A percentile compares a stretch with the other conserved stretches of the same genome.
Conservation (phyloP, 2,113 vertebrate species). For the Ursus arctos region DNA sequence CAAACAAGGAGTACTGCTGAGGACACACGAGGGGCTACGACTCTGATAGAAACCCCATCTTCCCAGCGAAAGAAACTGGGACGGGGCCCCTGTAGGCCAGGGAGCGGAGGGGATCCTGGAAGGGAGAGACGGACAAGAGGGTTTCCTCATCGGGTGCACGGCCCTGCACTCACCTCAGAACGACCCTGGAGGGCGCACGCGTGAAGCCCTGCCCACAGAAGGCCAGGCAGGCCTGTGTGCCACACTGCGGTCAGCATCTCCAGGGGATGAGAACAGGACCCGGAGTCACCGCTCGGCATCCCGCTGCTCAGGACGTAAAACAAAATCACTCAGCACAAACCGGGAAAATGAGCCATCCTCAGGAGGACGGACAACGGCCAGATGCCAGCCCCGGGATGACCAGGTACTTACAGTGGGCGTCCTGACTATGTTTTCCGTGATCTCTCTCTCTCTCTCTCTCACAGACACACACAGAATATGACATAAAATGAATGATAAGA, state of each 20-base stretch:
- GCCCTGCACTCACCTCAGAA: fast-evolving
- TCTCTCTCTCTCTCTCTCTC: background rate
- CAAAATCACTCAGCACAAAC: background rate
- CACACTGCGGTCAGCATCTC: fast-evolving
- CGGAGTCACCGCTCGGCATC: fast-evolving
- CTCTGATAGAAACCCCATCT: fast-evolving
- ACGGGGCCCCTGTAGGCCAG: background rate
- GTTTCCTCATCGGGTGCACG: fast-evolving
- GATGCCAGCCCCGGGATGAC: fast-evolving
- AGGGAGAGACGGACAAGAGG: fast-evolving
- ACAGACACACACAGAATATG: background rate
- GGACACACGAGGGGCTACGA: background rate
- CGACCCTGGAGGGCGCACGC: fast-evolving
- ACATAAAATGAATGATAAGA: fast-evolving
- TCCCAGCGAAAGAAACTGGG: background rate
- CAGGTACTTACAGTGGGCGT: fast-evolving
- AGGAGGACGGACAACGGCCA: fast-evolving
- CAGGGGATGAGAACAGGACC: fast-evolving
- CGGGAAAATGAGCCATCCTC: fast-evolving
- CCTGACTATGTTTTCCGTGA: fast-evolving
- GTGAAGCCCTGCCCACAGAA: background rate
- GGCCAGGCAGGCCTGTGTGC: fast-evolving
- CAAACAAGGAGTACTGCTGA: fast-evolving
- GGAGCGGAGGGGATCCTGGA: fast-evolving
- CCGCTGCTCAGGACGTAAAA: background rate